Percentiles rank a stretch among this genome's conserved stretches.
Conservation (phyloP, 2,797 vertebrate genomes). For the Notolepis coatsorum region DNA sequence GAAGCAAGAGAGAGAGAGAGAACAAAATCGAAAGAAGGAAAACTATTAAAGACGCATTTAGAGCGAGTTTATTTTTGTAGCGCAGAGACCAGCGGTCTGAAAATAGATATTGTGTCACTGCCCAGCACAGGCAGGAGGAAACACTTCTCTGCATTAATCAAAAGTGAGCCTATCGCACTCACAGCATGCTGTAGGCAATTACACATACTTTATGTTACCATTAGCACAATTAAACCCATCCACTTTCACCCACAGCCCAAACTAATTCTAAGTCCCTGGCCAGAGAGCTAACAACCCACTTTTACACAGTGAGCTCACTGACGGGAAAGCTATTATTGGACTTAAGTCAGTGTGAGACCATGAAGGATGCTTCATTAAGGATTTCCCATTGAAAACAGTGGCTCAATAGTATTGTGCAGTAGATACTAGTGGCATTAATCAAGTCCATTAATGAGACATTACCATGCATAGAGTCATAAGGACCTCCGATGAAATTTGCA, state of each 20-base stretch:
- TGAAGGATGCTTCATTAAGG: constrained; percentile 26
- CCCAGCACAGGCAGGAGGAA: constrained; percentile 51
- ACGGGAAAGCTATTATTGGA: constrained; percentile 48
- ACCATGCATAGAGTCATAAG: neutral
- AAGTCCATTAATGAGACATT: constrained; percentile 12
- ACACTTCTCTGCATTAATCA: constrained; percentile 73
- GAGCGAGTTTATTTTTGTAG: constrained; percentile 30
- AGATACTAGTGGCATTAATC: constrained; percentile 15
- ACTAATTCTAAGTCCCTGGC: constrained; percentile 37
- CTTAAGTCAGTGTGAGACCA: constrained; percentile 22
- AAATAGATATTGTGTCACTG: constrained; percentile 63
- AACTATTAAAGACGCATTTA: constrained; percentile 68
- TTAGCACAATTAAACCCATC: constrained; percentile 57
- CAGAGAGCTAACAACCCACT: constrained; percentile 27
- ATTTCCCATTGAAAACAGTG: constrained; percentile 26
- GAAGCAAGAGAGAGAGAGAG: constrained; percentile 35
- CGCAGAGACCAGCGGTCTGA: constrained; percentile 36
- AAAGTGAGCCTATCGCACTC: constrained; percentile 58
- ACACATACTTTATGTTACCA: constrained; percentile 57
- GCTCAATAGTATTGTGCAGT: constrained; percentile 1
- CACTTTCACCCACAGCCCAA: constrained; percentile 52
- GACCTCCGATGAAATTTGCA: neutral
- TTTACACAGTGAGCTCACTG: constrained; percentile 26
- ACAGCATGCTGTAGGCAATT: constrained; percentile 61
- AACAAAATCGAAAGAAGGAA: constrained; percentile 43